These are phyloP conservation scores for Colinus virginianus DNA, from an alignment of 2,113 vertebrate species.

Conservation along the genomic window DNA sequence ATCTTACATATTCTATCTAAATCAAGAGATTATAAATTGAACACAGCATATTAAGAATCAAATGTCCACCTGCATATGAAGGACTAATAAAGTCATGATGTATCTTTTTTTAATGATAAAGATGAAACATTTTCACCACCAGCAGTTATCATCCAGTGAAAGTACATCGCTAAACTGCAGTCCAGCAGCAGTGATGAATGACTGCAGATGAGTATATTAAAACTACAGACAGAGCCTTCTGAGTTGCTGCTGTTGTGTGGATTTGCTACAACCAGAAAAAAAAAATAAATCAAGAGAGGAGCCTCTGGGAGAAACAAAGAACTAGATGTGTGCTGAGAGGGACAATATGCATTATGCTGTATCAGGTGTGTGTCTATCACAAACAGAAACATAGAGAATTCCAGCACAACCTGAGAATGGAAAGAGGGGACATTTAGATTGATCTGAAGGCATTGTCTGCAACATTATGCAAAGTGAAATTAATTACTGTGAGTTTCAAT, in stretches of 20 bases:
- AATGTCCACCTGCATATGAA: not conserved
- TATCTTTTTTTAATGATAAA: not conserved
- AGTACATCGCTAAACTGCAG: not conserved
- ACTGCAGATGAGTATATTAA: conserved; percentile 46
- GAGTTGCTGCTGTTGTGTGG: conserved; percentile 25
- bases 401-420: not conserved
- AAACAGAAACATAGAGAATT: not conserved
- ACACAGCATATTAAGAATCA: not conserved
- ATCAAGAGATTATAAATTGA: not conserved
- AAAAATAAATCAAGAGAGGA: conserved; percentile 7
- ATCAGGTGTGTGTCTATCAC: not conserved
- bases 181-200: conserved; percentile 25
- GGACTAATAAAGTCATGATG: not conserved
- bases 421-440: not conserved
- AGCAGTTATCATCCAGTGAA: not conserved
- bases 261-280: conserved; percentile 9
- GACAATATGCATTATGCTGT: not conserved
- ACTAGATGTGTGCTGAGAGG: not conserved
- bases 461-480: not conserved
- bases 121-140: not conserved
- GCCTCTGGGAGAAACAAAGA: conserved; percentile 11
- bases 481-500: not conserved
- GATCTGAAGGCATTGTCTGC: not conserved
- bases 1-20: not conserved
- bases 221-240: not conserved